These are phyloP conservation scores for Dendroctonus ponderosae DNA, from an alignment of 1,140 invertebrate genomes.

Conservation along the genomic window DNA sequence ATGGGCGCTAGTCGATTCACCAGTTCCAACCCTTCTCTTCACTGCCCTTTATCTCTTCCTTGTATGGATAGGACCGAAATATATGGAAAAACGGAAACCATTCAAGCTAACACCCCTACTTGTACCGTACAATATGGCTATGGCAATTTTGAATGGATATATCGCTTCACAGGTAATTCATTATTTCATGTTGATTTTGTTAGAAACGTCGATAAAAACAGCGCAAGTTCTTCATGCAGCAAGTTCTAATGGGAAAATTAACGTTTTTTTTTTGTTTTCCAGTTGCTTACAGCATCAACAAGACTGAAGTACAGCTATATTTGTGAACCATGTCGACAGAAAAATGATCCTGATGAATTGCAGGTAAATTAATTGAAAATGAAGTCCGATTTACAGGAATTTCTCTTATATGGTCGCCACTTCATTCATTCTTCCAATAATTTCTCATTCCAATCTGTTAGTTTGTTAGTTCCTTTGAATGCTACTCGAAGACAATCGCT, in stretches of 20 bases:
- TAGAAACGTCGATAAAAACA: too few relatives aligned
- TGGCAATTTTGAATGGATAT: constrained; percentile 82
- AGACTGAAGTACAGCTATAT: constrained; percentile 82
- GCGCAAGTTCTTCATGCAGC: too few relatives aligned
- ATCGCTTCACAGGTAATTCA: constrained; percentile 72
- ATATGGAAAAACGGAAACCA: constrained; percentile 80
- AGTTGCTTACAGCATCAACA: constrained; percentile 73
- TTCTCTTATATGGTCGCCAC: too few relatives aligned
- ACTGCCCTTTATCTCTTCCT: constrained; percentile 76
- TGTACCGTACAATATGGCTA: constrained; percentile 81
- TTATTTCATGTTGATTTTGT: too few relatives aligned
- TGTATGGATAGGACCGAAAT: constrained; percentile 75
- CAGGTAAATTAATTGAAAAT: constrained; percentile 57
- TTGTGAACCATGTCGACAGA: constrained; percentile 84
- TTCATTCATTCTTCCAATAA: too few relatives aligned
- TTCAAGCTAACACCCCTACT: constrained; percentile 75
- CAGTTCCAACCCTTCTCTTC: constrained; percentile 72
- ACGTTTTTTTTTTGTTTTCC: constrained; percentile 32
- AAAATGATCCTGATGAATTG: constrained; percentile 78
- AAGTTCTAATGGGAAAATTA: background rate
- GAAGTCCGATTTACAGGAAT: too few relatives aligned
- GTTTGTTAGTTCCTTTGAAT: too few relatives aligned
- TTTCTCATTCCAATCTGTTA: too few relatives aligned
- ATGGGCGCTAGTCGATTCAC: constrained; percentile 85
- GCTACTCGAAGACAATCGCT: too few relatives aligned